Conservation (phyloP, 2,797 vertebrate species). For the Sebastes kiyomatsui region DNA sequence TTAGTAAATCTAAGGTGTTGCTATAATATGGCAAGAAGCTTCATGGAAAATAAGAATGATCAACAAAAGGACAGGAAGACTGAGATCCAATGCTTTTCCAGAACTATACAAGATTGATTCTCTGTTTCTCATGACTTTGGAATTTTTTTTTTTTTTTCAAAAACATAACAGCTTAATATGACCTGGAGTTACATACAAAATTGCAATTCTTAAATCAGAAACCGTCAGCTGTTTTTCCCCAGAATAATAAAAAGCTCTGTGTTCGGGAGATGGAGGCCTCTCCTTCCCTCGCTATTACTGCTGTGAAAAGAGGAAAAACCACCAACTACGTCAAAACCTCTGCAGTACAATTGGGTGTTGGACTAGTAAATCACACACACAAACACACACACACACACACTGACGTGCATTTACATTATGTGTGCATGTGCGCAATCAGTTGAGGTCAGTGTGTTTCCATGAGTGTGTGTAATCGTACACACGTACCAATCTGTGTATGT, state of each 20-base stretch:
- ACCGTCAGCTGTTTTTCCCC: slow-evolving; percentile 17
- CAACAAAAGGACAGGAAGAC: not conserved
- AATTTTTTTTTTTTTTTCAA: not conserved
- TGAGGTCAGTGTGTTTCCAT: not conserved
- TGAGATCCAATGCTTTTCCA: not conserved
- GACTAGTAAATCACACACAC: slow-evolving; percentile 5
- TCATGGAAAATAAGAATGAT: not conserved
- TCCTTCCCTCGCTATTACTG: not conserved
- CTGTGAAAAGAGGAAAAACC: slow-evolving; percentile 43
- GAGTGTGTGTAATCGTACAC: not conserved
- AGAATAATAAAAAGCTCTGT: slow-evolving; percentile 35
- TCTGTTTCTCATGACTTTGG: not conserved
- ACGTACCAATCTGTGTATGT: not conserved
- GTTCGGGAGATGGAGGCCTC: not conserved
- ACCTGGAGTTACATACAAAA: not conserved
- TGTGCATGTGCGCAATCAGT: not conserved
- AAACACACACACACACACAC: not conserved
- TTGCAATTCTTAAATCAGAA: slow-evolving; percentile 3
- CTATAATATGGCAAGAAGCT: not conserved
- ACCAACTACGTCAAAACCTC: slow-evolving; percentile 50
- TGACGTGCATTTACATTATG: not conserved
- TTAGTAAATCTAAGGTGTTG: not conserved
- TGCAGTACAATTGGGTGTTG: not conserved
- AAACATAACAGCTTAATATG: not conserved
- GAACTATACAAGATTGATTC: not conserved